Evolutionary conservation across 64 coral and sea anemone genomes (phyloP).

Genomic region (Montipora cactus): DNA sequence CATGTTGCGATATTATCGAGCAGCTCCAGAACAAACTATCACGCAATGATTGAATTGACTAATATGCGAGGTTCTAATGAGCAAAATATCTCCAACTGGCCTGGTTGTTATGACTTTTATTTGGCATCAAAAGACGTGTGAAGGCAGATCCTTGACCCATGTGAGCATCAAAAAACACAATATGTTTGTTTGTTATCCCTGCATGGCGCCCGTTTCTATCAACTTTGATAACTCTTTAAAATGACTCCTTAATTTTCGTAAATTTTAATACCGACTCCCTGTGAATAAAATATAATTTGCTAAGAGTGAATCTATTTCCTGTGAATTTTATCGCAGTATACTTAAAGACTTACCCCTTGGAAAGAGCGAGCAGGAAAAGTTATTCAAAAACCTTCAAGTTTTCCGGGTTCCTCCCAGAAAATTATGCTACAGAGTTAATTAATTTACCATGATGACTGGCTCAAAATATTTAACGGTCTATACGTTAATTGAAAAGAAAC

Average conservation of each 20-base stretch:
- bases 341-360: background rate
- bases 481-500: conserved; percentile 4
- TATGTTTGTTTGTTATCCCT: background rate
- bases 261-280: background rate
- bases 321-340: conserved; percentile 8
- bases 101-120: conserved; percentile 39
- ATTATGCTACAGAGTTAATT: background rate
- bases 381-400: background rate
- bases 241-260: background rate
- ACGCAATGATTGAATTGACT: background rate
- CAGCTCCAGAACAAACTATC: background rate
- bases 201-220: background rate
- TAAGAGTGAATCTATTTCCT: conserved; percentile 35
- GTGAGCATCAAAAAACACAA: background rate
- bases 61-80: background rate
- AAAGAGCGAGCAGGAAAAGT: background rate
- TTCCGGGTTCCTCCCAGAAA: background rate
- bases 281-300: background rate
- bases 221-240: background rate
- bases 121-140: conserved; percentile 17
- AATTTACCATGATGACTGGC: background rate
- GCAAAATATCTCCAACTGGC: background rate
- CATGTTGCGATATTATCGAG: conserved; percentile 16
- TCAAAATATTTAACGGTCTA: conserved; percentile 7
- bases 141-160: background rate